phyloP scores from a whole-genome alignment of 2,113 vertebrate species.

The Nesogale talazaci region DNA sequence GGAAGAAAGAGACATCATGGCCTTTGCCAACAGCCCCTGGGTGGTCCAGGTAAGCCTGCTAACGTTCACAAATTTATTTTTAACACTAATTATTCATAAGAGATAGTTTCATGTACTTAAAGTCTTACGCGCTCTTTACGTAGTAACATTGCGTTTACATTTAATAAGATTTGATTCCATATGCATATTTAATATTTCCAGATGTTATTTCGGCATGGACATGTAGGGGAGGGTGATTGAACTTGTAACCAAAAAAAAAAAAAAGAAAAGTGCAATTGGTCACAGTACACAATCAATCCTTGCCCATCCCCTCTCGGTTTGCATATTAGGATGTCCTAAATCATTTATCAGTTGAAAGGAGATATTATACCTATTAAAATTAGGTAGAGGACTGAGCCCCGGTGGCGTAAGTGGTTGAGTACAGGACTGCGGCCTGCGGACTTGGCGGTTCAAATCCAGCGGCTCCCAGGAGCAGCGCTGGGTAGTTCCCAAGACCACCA shows the following conservation, averaged over 20 bases:
- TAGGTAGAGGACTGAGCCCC: constrained; percentile 11
- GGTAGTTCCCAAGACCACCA: too few species aligned
- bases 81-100: not conserved
- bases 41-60: constrained; percentile 94
- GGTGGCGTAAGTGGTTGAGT: too few species aligned
- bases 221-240: not conserved
- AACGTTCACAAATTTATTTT: constrained; percentile 32
- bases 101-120: constrained; percentile 6
- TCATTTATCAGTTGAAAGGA: not conserved
- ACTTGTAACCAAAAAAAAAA: not conserved
- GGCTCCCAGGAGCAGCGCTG: too few species aligned
- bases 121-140: not conserved
- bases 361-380: not conserved
- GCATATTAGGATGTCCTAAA: not conserved
- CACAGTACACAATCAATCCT: not conserved
- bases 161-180: not conserved
- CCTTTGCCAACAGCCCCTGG: constrained; percentile 98
- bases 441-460: too few species aligned
- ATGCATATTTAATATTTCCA: constrained; percentile 45
- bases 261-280: constrained; percentile 27
- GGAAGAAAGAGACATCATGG: constrained; percentile 99
- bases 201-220: not conserved
- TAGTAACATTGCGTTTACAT: constrained; percentile 17
- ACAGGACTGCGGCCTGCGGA: too few species aligned
- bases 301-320: constrained; percentile 18